These are phyloP conservation scores for Papilio elwesi DNA, from an alignment of 2,888 invertebrate species.

Conservation along the genomic window DNA sequence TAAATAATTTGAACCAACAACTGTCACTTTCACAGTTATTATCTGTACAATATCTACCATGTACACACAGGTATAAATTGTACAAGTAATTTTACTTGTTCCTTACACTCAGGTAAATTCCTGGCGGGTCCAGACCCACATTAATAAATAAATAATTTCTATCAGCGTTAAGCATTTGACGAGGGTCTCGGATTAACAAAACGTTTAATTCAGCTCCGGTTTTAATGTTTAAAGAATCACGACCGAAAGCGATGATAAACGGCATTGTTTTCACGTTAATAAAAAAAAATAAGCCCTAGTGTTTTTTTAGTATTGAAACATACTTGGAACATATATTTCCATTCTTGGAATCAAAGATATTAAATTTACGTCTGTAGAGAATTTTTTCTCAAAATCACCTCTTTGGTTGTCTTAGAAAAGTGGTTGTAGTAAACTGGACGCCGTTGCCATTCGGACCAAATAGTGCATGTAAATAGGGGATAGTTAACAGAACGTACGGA, in stretches of 20 bases:
- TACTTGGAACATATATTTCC: no score
- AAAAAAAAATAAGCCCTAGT: background rate
- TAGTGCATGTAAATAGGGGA: background rate
- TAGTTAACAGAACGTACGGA: background rate
- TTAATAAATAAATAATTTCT: background rate
- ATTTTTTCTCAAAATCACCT: background rate
- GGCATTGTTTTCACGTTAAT: background rate
- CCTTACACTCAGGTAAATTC: background rate
- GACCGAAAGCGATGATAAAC: slow-evolving; percentile 5
- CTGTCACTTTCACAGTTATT: no score
- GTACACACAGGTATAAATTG: no score
- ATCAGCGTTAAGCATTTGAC: background rate
- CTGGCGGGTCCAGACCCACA: background rate
- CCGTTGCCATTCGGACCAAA: background rate
- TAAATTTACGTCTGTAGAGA: background rate
- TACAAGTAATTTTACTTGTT: no score
- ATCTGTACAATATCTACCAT: no score
- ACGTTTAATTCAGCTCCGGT: slow-evolving; percentile 7
- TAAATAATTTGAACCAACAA: no score
- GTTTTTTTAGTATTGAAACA: no score
- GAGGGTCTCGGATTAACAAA: slow-evolving; percentile 17
- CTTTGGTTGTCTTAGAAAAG: background rate
- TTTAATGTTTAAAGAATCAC: slow-evolving; percentile 11
- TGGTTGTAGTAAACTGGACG: no score
- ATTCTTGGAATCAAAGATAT: no score